Base-by-base conservation (phyloP, 2,888 invertebrate genomes). In the Lasioglossum figueresi region DNA sequence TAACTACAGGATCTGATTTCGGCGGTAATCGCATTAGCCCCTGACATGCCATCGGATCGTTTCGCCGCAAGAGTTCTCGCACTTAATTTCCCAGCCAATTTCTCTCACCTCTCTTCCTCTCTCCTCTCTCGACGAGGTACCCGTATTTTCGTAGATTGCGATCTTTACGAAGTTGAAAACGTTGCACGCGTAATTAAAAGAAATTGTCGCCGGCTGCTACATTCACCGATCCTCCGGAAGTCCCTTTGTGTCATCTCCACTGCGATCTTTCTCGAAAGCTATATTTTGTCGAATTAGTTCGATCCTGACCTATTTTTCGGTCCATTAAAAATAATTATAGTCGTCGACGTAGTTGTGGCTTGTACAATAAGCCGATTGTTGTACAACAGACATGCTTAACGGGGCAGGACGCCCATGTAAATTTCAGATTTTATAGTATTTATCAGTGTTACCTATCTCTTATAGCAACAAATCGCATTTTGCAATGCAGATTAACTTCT, bases 1-100 rank as follows among this genome's bases (percentile, higher is more conserved):
- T 92, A 93, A 93, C 92, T 90, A 89, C 91, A 86, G 93, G 93
- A 92, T 93, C 93, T 91, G 92, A 93, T 93, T 93, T 93, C 93
- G 91, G 86, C 84, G 83, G 88, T 92, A 93, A 93, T 93, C 92
- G 91, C 90, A 93, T 93, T 93, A 92, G 89, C 90, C 84, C 86
- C 91, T 90, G 90, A 91, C 93, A 93, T 91, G 92, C 92, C 91
- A 93, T 89, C 89, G 87, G 84, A 90, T 88, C 84, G 90, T 90
- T 89, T 91, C 84, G 83, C 88, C 88, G 89, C 88, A 89, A 90
- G 76, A 91, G 83, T 91, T 91, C 90, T 91, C 90, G 90, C 91
- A 84, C 90, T 90, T 87, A 80, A 86, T 91, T 89, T 84, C 88
- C 87, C 81, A 37, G 48, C 80, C 82, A 84, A 89, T 88, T 82